Evolutionary conservation across 2,888 invertebrate species (phyloP), one percentile per base, ranked within the genome.

Genomic region (Empis stercorea): DNA sequence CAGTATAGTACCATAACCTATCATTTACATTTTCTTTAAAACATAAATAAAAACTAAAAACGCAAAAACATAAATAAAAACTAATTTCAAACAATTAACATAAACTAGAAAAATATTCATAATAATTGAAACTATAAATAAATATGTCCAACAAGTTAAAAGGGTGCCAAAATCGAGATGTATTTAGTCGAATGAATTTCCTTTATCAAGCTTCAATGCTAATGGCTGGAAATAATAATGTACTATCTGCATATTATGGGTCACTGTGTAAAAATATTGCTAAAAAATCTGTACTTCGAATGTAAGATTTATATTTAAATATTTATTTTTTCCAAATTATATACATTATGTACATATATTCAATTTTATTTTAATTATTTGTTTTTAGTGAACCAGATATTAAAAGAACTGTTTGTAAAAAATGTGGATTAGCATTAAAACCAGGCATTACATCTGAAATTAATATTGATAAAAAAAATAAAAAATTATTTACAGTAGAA

Each of bases 181-280:
- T 57, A 1, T 58, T 61, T n/a, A 57, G 59, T 44, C 59, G 63
- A 2, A 68, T 69, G 61, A 70, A 70, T 45, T 70, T 64, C 32
- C 53, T 70, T 1, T 68, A 65, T 49, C 69, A 70, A 53, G 68
- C 69, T 1, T 61, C 68, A 1, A 54, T 59, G 44, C 42, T 67
- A 4, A 67, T 70, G 64, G 64, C 65, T 4, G 59, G 58, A 1
- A 57, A 50, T 36, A 62, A 61, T 49, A 58, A 58, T 38, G 57
- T 54, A 0, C 53, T 70, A 3, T 64, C 68, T 1, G 57, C 64
- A 1, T 64, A 63, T 46, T 70, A 69, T 46, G 68, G 66, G 5
- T 58, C 61, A 36, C 50, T 68, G 1, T 64, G 66, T 43, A 62
- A 60, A 30, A 61, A 60, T 40, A 57, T 70, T 47, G 64, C 62